These are phyloP conservation scores for Nematolebias whitei DNA, from an alignment of 2,113 vertebrate genomes.

Conservation along the genomic window DNA sequence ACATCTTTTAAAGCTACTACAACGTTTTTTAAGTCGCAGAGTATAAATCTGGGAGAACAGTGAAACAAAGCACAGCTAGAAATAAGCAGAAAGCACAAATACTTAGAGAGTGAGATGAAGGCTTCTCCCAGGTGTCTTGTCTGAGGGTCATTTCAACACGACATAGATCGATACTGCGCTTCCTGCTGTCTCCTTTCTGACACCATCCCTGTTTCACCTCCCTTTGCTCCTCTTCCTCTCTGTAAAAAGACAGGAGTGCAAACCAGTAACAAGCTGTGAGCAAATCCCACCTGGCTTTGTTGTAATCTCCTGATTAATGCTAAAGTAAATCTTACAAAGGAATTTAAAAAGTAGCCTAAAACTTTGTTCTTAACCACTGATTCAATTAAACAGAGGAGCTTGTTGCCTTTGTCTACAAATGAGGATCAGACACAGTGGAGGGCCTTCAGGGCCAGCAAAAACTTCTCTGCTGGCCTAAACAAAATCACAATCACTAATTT, in stretches of 20 bases:
- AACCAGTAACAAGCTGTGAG: conserved; percentile 22
- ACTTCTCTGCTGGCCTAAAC: no score
- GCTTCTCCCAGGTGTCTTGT: conserved; percentile 20
- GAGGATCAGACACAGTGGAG: no score
- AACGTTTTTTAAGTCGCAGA: no score
- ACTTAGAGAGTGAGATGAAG: conserved; percentile 21
- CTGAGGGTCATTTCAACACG: conserved; percentile 39
- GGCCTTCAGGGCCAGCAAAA: no score
- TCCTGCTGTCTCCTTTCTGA: conserved; percentile 26
- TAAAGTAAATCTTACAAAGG: neutral
- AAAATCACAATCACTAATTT: no score
- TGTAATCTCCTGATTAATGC: conserved; percentile 11
- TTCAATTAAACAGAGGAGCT: neutral
- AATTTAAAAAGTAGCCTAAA: neutral
- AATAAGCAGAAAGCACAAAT: conserved; percentile 1
- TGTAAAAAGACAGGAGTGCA: conserved; percentile 3
- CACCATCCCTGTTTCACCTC: conserved; percentile 21
- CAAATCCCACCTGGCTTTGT: conserved; percentile 9
- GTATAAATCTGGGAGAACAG: neutral
- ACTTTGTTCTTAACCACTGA: neutral
- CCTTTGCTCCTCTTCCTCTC: neutral
- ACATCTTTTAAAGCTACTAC: neutral
- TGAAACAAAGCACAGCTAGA: neutral
- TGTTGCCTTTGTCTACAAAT: neutral
- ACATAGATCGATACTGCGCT: conserved; percentile 46